A percentile compares a stretch with the other conserved stretches of the same genome.
Conservation (phyloP, 92 coral and sea anemone species). For the Heteractis magnifica region DNA sequence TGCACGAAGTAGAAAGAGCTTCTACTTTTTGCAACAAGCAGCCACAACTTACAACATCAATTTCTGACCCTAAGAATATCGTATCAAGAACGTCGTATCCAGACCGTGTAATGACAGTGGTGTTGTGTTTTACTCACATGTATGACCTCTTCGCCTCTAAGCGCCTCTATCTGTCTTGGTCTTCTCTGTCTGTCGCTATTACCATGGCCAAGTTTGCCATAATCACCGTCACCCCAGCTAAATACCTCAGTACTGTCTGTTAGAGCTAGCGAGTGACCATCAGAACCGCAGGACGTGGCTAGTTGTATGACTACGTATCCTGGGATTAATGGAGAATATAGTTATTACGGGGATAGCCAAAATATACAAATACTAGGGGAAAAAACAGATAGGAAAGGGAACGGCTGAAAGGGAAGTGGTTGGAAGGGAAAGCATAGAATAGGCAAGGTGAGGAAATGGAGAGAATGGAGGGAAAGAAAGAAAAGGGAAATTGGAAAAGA, state of each 20-base stretch:
- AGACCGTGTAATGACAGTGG: no score
- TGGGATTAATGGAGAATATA: not conserved
- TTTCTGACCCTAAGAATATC: no score
- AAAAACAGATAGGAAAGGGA: not conserved
- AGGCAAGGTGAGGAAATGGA: not conserved
- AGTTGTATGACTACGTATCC: constrained; percentile 78
- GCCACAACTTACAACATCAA: no score
- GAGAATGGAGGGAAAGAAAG: not conserved
- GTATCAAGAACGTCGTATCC: no score
- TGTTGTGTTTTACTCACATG: constrained; percentile 46
- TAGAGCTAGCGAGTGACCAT: constrained; percentile 81
- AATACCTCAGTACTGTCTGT: constrained; percentile 89
- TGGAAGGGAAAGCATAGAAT: not conserved
- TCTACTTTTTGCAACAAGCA: no score
- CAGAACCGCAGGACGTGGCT: constrained; percentile 84
- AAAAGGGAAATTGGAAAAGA: no score
- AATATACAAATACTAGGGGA: not conserved
- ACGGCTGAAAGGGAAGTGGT: not conserved
- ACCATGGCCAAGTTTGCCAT: constrained; percentile 89
- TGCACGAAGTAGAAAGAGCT: no score
- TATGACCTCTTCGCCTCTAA: constrained; percentile 79
- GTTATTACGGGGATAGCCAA: no score
- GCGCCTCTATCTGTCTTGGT: constrained; percentile 84
- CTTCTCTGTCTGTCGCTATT: constrained; percentile 83
- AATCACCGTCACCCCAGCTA: constrained; percentile 92